phyloP scores from a whole-genome alignment of 1,140 invertebrate genomes.

The Thaumatotibia leucotreta region DNA sequence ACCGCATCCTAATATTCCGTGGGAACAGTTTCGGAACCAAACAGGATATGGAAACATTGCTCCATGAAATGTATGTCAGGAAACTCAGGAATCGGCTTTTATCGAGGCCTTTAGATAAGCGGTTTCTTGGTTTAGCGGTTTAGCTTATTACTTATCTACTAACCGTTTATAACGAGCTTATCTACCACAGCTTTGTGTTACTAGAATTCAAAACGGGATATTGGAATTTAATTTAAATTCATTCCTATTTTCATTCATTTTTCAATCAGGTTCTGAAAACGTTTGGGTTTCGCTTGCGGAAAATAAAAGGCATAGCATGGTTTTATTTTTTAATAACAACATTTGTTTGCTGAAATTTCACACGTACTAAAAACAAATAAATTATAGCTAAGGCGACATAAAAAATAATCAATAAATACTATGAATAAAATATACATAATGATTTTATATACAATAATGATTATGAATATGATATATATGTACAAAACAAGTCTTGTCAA shows the following conservation, averaged over 20 bases:
- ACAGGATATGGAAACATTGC: background rate
- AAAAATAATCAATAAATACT: slow-evolving; percentile 17
- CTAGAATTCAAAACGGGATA: background rate
- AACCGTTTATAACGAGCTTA: slow-evolving; percentile 3
- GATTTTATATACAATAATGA: slow-evolving; percentile 9
- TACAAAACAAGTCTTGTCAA: slow-evolving; percentile 26
- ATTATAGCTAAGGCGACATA: background rate
- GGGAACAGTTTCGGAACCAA: background rate
- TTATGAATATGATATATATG: slow-evolving; percentile 22
- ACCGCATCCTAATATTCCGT: background rate
- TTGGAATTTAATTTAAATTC: background rate
- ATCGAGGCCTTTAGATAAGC: background rate
- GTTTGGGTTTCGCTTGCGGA: background rate
- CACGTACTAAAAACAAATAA: background rate
- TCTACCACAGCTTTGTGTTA: background rate
- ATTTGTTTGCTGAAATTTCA: background rate
- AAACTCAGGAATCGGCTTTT: background rate
- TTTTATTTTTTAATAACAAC: slow-evolving; percentile 39
- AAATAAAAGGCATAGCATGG: slow-evolving; percentile 31
- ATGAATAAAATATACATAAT: background rate
- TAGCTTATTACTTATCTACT: background rate
- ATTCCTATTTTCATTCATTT: background rate
- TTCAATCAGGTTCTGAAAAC: background rate
- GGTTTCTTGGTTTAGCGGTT: slow-evolving; percentile 8
- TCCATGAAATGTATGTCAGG: background rate